Evolutionary conservation across 2,888 invertebrate species (phyloP), one percentile per base, ranked within the genome.

Genomic region (Trilocha varians): DNA sequence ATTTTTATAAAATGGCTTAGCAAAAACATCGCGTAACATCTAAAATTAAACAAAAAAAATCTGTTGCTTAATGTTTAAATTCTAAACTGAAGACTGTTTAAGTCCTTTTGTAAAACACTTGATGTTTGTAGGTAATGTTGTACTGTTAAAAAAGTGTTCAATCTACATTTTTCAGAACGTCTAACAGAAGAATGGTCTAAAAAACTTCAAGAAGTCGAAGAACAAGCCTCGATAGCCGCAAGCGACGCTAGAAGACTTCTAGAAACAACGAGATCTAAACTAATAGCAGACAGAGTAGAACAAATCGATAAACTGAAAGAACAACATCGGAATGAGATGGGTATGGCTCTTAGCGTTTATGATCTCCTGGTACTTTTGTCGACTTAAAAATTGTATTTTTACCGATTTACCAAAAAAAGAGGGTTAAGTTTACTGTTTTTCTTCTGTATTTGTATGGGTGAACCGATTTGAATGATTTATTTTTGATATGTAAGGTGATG

Each of bases 281-380:
- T 87, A 5, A 55, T 75, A 2, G 75, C 82, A 0, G 84, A 86
- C 48, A 70, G 69, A 50, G 54, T 73, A 42, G 85, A 85, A 14
- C 69, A 74, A 46, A 58, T 85, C 5, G 74, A 76, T 49, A 82
- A 78, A 37, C 55, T 85, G 13, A 88, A 89, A 46, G 87, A 89
- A 38, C 87, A 89, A 55, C 90, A 91, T 68, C 74, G 87, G 48
- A 66, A 73, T 42, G 89, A 90, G 65, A 87, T 91, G 85, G 90
- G 91, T 90, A 47, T 57, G 67, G 32, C 0, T 5, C 2, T 13
- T 35, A 25, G 16, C 2, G 32, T 9, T 25, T 9, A 8, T 18
- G 18, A 8, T 18, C 8, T 8, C 18, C 4, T 8, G 8, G 18
- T 18, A 18, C 5, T 18, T 8, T 4, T 5, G 8, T 18, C 18